Evolutionary conservation across 2,113 vertebrate species (phyloP), one percentile per base, ranked within the genome.

Genomic region (Phrynosoma blainvillii): DNA sequence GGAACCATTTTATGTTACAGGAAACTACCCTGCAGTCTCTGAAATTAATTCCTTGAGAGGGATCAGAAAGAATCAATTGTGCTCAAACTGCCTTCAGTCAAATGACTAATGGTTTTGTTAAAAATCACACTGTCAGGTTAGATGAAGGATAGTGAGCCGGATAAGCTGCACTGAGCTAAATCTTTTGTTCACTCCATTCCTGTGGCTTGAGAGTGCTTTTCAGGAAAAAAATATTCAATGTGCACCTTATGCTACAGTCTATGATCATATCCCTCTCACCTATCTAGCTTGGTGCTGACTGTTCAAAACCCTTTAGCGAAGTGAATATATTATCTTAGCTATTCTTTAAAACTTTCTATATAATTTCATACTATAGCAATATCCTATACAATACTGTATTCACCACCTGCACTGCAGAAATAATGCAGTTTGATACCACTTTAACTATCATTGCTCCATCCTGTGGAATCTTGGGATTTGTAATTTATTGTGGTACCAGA

Each of bases 21-120:
- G 91, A 95, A 95, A 95, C 92, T 85, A 92, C 86, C 91, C 91
- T 90, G 89, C 93, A 91, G 93, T 91, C 91, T 95, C 92, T 94
- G 93, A 93, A 95, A 96, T 95, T 93, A 95, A 96, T 95, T 96
- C 94, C 93, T 94, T 93, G 40, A 56, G 70, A 76, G 92, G 90
- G 92, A 95, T 94, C 90, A 91, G 90, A 90, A 92, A 83, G 94
- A 95, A 94, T 95, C 93, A 92, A 93, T 95, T 93, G 92, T 92
- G 92, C 88, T 94, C 93, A 95, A 95, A 94, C 92, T 93, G 90
- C 91, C 88, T 95, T 95, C 95, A 94, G 92, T 94, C 93, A 95
- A 93, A 90, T 90, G 90, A 92, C 91, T 94, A 95, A 95, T 93
- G 86, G 88, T 94, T 95, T 95, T 94, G 94, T 93, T 95, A 94